Evolutionary conservation across 2,888 invertebrate species (phyloP).

Genomic region (Drosophila anceps): DNA sequence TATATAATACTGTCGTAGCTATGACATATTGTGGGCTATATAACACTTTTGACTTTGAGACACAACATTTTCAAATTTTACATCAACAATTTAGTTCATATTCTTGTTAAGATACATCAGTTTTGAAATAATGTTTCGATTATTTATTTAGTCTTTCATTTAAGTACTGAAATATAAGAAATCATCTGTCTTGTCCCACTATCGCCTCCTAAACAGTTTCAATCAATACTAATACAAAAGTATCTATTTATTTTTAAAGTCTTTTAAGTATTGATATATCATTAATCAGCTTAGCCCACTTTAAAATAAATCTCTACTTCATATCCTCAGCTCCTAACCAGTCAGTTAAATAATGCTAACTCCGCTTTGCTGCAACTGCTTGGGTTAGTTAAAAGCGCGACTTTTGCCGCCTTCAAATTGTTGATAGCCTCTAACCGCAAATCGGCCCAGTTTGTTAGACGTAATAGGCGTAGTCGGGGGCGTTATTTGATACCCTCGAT

Average conservation of each 20-base stretch:
- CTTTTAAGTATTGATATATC: not conserved
- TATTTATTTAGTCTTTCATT: too few relatives aligned
- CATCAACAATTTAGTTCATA: too few relatives aligned
- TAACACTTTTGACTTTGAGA: too few relatives aligned
- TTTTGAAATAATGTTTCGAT: too few relatives aligned
- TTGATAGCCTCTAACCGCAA: conserved; percentile 29
- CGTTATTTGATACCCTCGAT: conserved; percentile 47
- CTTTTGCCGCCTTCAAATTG: conserved; percentile 46
- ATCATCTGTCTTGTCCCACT: not conserved
- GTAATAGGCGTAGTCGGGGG: conserved; percentile 30
- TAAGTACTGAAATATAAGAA: too few relatives aligned
- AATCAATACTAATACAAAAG: not conserved
- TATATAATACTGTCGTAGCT: too few relatives aligned
- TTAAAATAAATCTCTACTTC: not conserved
- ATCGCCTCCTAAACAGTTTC: not conserved
- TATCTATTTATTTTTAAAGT: not conserved
- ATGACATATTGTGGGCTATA: too few relatives aligned
- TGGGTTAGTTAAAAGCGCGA: conserved; percentile 40
- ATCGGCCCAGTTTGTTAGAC: conserved; percentile 39
- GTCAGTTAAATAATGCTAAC: conserved; percentile 4
- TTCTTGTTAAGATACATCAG: too few relatives aligned
- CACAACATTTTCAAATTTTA: too few relatives aligned
- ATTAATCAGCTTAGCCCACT: conserved; percentile 1
- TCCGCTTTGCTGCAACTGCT: conserved; percentile 10
- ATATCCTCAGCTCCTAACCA: conserved; percentile 12